Percentiles rank a stretch among this genome's conserved stretches.
phyloP scores from a whole-genome alignment of 2,113 vertebrate genomes.

The Brienomyrus longianalis region DNA sequence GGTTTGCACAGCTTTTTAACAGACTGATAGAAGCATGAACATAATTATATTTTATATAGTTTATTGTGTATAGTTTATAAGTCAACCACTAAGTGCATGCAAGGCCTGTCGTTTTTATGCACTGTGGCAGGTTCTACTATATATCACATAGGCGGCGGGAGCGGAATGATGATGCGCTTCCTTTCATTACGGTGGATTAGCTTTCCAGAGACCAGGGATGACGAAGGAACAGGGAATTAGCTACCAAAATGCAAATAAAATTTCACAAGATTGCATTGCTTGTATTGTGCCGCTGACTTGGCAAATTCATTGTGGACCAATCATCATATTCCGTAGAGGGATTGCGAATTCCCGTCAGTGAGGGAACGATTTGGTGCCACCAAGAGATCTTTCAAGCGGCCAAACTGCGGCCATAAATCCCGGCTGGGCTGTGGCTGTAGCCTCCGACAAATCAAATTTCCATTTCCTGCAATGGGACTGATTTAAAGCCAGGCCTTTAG shows the following conservation, averaged over 20 bases:
- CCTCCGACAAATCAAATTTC: slow-evolving; percentile 3
- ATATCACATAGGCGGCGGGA: neutral
- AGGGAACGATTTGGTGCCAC: neutral
- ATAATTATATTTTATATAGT: neutral
- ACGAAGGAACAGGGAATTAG: neutral
- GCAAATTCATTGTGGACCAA: neutral
- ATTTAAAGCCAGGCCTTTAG: neutral
- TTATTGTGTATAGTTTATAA: neutral
- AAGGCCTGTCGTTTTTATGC: neutral
- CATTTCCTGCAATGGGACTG: neutral
- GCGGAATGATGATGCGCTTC: neutral
- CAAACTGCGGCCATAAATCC: neutral
- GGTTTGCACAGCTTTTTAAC: neutral
- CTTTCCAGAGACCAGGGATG: neutral
- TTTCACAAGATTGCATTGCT: neutral
- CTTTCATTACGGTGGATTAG: neutral
- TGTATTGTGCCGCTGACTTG: neutral
- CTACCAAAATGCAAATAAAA: neutral
- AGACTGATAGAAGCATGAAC: neutral
- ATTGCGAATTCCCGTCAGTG: neutral
- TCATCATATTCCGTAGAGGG: neutral
- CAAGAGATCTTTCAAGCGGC: neutral
- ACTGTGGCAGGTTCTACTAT: neutral
- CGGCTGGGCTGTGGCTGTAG: neutral
- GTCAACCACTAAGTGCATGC: neutral